Conservation (phyloP, 2,888 invertebrate species). For the Tenthredo scrophulariae region DNA sequence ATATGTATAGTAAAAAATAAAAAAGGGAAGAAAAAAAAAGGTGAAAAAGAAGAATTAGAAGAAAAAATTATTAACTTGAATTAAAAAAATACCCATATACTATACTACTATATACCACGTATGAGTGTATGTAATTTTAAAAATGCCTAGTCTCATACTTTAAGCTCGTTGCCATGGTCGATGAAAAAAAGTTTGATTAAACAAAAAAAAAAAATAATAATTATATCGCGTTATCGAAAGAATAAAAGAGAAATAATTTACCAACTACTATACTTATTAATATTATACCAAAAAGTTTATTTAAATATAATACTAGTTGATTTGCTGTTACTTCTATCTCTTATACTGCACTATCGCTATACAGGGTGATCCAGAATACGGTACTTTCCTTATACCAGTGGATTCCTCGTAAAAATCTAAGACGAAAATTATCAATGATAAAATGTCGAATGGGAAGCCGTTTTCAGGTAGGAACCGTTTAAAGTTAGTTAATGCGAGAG, state of each 20-base stretch:
- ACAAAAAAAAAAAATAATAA: neutral
- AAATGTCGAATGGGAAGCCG: too few relatives aligned
- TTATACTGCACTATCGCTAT: neutral
- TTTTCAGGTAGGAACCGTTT: too few relatives aligned
- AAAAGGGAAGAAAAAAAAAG: neutral
- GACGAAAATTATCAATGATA: too few relatives aligned
- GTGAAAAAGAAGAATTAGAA: neutral
- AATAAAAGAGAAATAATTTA: neutral
- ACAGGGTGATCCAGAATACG: too few relatives aligned
- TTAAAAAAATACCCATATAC: neutral
- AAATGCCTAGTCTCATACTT: conserved; percentile 1
- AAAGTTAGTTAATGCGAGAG: too few relatives aligned
- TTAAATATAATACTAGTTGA: conserved; percentile 7
- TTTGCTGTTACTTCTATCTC: conserved; percentile 12
- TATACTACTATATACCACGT: neutral
- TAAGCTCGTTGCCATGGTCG: conserved; percentile 39
- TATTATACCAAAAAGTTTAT: neutral
- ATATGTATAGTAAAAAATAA: conserved; percentile 4
- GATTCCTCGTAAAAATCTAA: too few relatives aligned
- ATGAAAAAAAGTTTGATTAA: conserved; percentile 9
- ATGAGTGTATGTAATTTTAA: neutral
- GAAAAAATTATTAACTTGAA: neutral
- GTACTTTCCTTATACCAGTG: too few relatives aligned
- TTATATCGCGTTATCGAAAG: neutral
- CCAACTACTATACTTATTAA: neutral